Evolutionary conservation across 2,888 invertebrate species (phyloP), one percentile per base, ranked within the genome.

Genomic region (Eupithecia tripunctaria): DNA sequence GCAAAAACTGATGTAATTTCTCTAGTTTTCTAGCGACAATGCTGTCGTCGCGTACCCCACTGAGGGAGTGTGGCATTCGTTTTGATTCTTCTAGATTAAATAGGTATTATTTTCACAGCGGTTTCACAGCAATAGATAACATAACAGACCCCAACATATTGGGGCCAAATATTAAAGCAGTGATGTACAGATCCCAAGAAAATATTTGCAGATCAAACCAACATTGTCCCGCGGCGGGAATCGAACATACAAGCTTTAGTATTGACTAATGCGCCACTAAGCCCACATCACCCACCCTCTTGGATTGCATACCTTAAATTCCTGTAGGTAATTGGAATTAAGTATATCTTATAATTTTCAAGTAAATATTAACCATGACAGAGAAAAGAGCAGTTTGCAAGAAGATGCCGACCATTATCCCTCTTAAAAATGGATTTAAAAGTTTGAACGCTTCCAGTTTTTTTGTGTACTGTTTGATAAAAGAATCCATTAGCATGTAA

Each of bases 381-480:
- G 60, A 2, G 18, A 60, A 60, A 18, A 60, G 15, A 15, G 29
- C 27, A 29, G 60, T 60, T 29, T 63, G 36, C 14, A n/a, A 3
- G 10, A 63, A 63, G 18, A 32, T 32, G n/a, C 62, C 62, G 32
- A 32, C 15, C 32, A 32, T 32, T 4, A 63, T n/a, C n/a, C 32
- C 62, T 63, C 36, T 29, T 32, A 63, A 36, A 36, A 63, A 10
- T 4, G 62, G 62, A 32, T 63, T 63, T 36, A 63, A 63, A 10
- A 32, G 32, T 63, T 32, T 63, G 15, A n/a, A 32, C n/a, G 32
- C 29, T 12, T 2, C 36, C 12, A 63, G 1, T 63, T 63, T 63
- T 32, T 32, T 63, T 12, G 62, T 63, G n/a, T 63, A 63, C 21
- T 63, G 62, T 63, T 32, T 63, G 29, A 63, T 29, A 63, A 63